These are phyloP conservation scores for Muscidifurax raptorellus DNA, from an alignment of 1,140 invertebrate genomes.

Conservation along the genomic window DNA sequence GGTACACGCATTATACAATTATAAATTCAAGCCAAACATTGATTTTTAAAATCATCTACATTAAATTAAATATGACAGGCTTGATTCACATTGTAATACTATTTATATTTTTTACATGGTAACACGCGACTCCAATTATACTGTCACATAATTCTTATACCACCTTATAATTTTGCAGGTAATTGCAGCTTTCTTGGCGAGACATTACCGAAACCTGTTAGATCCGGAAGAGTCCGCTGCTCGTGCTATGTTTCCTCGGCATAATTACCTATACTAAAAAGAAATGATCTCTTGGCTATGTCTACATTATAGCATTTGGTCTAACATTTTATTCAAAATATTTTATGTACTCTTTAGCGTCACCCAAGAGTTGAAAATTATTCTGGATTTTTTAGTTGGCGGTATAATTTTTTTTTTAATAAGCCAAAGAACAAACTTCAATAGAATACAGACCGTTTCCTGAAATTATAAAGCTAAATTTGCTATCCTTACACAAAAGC, in stretches of 20 bases:
- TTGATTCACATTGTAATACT: constrained; percentile 28
- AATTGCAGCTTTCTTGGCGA: constrained; percentile 84
- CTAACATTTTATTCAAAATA: constrained; percentile 31
- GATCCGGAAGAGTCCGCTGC: constrained; percentile 82
- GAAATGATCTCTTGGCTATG: constrained; percentile 32
- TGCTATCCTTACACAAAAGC: constrained; percentile 21
- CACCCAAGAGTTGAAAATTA: constrained; percentile 40
- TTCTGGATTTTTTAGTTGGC: constrained; percentile 20
- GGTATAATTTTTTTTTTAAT: constrained; percentile 10
- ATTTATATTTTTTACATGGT: constrained; percentile 25
- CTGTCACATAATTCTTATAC: not conserved
- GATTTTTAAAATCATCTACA: too few relatives aligned
- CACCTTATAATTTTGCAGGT: constrained; percentile 76
- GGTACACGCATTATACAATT: too few relatives aligned
- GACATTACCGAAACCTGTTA: constrained; percentile 84
- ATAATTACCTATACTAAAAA: constrained; percentile 77
- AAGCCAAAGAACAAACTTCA: constrained; percentile 57
- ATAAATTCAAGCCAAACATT: too few relatives aligned
- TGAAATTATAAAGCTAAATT: constrained; percentile 29
- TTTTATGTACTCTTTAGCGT: constrained; percentile 52
- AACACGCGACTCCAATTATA: not conserved
- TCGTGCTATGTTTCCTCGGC: constrained; percentile 81
- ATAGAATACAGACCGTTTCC: constrained; percentile 28
- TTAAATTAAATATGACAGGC: not conserved
- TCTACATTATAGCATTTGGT: constrained; percentile 35